These are phyloP conservation scores for Heptranchias perlo DNA, from an alignment of 2,113 vertebrate genomes.

Conservation along the genomic window DNA sequence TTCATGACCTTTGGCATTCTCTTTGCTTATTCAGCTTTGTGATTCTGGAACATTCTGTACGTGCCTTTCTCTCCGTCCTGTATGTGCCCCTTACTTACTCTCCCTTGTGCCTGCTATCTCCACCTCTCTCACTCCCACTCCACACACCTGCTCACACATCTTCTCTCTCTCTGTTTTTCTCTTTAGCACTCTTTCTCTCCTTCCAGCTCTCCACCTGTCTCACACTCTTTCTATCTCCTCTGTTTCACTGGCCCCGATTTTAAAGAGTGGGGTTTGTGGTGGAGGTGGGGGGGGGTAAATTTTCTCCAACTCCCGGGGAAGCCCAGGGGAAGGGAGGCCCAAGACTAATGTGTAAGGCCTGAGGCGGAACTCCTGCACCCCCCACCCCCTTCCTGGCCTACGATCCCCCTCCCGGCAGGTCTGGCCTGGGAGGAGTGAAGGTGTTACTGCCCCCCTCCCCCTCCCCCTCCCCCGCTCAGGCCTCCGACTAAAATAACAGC, in stretches of 20 bases:
- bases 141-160: neutral
- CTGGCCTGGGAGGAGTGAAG: no score
- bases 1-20: neutral
- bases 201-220: neutral
- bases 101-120: neutral
- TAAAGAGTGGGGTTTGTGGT: neutral
- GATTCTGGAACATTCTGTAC: neutral
- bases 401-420: no score
- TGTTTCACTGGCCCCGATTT: neutral
- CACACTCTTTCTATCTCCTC: neutral
- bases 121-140: neutral
- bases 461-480: no score
- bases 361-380: no score
- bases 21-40: conserved; percentile 8
- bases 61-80: neutral
- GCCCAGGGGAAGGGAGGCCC: no score
- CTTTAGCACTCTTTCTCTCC: no score
- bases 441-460: no score
- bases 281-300: neutral
- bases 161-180: neutral
- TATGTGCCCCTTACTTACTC: neutral
- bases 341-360: no score
- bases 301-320: neutral
- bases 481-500: no score
- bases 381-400: no score